Percentiles rank a stretch among this genome's conserved stretches.
These are phyloP conservation scores for Ginglymostoma cirratum DNA, from an alignment of 2,113 vertebrate species.

Conservation along the genomic window DNA sequence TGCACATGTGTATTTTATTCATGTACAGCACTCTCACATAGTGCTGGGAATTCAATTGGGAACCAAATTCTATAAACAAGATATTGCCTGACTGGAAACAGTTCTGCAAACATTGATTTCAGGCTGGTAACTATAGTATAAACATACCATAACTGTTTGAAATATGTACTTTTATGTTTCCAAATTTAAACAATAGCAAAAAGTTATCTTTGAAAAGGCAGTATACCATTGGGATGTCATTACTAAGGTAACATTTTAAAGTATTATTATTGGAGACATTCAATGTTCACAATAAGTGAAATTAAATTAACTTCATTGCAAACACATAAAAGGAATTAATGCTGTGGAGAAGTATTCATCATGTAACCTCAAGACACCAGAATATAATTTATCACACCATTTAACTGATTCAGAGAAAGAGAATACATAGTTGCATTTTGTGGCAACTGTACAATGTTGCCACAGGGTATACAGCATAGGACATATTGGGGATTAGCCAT, in stretches of 20 bases:
- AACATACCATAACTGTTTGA: not conserved
- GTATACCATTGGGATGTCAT: not conserved
- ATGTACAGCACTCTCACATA: not conserved
- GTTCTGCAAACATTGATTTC: not conserved
- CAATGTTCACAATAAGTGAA: not conserved
- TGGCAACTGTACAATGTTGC: not conserved
- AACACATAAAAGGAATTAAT: not conserved
- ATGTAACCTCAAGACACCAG: not conserved
- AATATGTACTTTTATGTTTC: not conserved
- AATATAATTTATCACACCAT: not conserved
- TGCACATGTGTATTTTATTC: not conserved
- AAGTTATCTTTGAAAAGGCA: not conserved
- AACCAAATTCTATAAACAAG: not conserved
- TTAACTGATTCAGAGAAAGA: not conserved
- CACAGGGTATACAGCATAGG: not conserved
- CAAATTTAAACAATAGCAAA: not conserved
- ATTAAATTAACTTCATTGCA: not conserved
- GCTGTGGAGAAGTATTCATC: not conserved
- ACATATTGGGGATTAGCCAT: not conserved
- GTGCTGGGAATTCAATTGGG: not conserved
- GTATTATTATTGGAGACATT: not conserved
- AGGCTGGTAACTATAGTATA: not conserved
- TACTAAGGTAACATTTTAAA: not conserved
- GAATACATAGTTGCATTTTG: not conserved
- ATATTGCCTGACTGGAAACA: not conserved